A percentile compares a stretch with the other conserved stretches of the same genome.
These are phyloP conservation scores for Megaceryle alcyon DNA, from an alignment of 2,797 vertebrate genomes.

Conservation along the genomic window DNA sequence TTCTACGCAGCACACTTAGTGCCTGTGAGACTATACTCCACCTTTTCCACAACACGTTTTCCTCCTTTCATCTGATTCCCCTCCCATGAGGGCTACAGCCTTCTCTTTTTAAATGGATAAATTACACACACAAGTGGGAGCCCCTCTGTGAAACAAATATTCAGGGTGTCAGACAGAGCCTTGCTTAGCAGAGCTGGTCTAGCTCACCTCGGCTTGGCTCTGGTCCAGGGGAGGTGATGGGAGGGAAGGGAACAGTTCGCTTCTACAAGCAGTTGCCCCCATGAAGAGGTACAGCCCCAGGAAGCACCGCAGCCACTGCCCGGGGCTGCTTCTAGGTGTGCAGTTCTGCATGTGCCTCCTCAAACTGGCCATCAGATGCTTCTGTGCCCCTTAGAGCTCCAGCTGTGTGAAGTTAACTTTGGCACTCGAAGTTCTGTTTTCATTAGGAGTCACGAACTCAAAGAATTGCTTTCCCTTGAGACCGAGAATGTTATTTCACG, in stretches of 20 bases:
- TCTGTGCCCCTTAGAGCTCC: background rate
- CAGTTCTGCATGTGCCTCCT: fast-evolving
- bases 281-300: background rate
- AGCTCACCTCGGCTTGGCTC: background rate
- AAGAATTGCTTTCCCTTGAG: background rate
- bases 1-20: background rate
- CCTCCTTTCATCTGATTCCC: background rate
- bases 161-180: background rate
- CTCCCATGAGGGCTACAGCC: background rate
- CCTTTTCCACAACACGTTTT: background rate
- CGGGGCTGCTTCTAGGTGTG: background rate
- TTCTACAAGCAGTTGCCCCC: background rate
- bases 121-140: fast-evolving
- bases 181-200: fast-evolving
- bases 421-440: background rate
- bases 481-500: background rate
- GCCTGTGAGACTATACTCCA: background rate
- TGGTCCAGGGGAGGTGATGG: background rate
- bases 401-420: background rate
- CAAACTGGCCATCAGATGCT: fast-evolving
- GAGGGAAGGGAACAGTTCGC: background rate
- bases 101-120: background rate
- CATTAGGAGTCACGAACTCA: background rate
- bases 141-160: fast-evolving
- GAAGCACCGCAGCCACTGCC: background rate